These are phyloP conservation scores for Danio choprae DNA, from an alignment of 2,797 vertebrate species.

Conservation along the genomic window DNA sequence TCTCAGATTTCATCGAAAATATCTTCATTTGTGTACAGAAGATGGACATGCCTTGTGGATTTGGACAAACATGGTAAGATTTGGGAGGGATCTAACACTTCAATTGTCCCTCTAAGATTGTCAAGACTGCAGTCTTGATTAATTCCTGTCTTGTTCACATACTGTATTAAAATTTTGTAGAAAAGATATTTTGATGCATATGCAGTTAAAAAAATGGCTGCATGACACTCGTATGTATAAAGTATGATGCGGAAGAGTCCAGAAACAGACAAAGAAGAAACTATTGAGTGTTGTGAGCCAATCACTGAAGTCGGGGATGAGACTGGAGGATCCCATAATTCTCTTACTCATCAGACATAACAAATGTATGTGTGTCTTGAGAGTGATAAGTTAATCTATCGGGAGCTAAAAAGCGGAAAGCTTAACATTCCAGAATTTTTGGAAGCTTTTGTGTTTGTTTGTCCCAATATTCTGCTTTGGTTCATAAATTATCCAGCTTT, in stretches of 20 bases:
- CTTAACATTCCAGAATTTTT: slow-evolving; percentile 21
- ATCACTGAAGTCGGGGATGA: neutral
- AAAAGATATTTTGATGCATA: neutral
- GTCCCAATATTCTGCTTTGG: slow-evolving; percentile 6
- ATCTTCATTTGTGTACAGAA: too few relatives aligned
- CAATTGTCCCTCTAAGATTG: neutral
- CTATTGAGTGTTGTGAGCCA: neutral
- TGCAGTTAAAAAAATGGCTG: neutral
- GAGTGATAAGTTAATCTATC: neutral
- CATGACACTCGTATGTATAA: neutral
- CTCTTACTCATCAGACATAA: neutral
- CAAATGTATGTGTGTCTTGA: neutral
- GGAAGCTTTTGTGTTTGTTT: slow-evolving; percentile 32
- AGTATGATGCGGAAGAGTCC: neutral
- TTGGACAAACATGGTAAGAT: too few relatives aligned
- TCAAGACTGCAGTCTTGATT: neutral
- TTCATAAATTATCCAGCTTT: slow-evolving; percentile 4
- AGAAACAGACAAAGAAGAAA: neutral
- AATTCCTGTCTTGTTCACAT: neutral
- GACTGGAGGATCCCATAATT: neutral
- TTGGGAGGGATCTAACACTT: neutral
- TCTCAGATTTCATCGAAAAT: too few relatives aligned
- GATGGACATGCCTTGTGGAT: too few relatives aligned
- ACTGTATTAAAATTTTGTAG: slow-evolving; percentile 1
- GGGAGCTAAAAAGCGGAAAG: neutral